phyloP scores from a whole-genome alignment of 1,140 invertebrate species.

The Trichonephila clavipes region DNA sequence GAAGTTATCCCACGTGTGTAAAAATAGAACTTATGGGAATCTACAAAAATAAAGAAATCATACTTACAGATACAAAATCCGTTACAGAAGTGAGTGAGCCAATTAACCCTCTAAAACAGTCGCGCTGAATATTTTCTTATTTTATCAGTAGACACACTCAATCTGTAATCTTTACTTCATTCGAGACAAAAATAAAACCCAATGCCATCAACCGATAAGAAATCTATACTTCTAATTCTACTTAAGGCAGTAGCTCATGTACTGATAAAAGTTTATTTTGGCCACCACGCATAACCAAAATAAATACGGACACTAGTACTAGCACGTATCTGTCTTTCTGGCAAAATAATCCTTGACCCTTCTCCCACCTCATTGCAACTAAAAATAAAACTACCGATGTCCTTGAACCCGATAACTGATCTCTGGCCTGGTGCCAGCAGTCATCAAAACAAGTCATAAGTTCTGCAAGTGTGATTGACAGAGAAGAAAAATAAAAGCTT shows the following conservation, averaged over 20 bases:
- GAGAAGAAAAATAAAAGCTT: background rate
- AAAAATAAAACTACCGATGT: background rate
- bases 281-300: background rate
- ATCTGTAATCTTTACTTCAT: background rate
- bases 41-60: too few species aligned
- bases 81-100: too few species aligned
- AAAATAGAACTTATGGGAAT: too few species aligned
- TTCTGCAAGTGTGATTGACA: constrained; percentile 20
- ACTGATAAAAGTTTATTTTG: background rate
- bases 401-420: constrained; percentile 32
- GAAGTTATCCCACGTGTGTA: too few species aligned
- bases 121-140: background rate
- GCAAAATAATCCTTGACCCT: background rate
- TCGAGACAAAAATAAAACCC: background rate
- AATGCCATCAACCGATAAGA: background rate
- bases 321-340: background rate
- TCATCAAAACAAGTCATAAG: background rate
- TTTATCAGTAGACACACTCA: background rate
- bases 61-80: too few species aligned
- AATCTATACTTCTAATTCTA: background rate
- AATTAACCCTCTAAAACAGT: background rate
- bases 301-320: background rate
- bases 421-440: background rate
- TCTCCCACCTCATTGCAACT: background rate
- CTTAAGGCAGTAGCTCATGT: background rate